Evolutionary conservation across 2,113 vertebrate species (phyloP), one percentile per base, ranked within the genome.

Genomic region (Salvelinus namaycush): DNA sequence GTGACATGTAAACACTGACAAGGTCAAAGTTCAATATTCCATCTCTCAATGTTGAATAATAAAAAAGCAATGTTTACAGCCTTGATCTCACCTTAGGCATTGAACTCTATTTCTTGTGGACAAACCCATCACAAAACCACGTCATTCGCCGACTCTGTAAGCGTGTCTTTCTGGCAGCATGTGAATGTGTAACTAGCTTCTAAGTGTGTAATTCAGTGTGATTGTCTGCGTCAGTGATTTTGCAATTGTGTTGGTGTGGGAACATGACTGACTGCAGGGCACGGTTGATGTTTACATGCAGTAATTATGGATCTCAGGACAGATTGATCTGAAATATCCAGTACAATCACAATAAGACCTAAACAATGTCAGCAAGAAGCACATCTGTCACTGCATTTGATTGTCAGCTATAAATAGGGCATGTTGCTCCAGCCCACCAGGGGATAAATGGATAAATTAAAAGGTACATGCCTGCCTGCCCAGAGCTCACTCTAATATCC

Each of bases 61-160:
- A 44, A 44, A 9, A 44, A 44, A 44, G 9, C 39, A 9, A 39
- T 44, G 39, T 12, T 44, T 44, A 44, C 39, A 44, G 39, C 39
- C 7, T 39, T 39, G 39, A 39, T 39, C 39, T 44, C 39, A 44
- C 39, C 9, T 44, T 44, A 44, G 39, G 9, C 8, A 44, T 44
- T 44, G 9, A 44, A 70, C 83, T 27, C 31, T 71, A 60, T 67
- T 13, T 57, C 80, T 72, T 70, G 74, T 73, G 22, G 34, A 75
- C 67, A 78, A 16, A 60, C 70, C 57, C 22, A 51, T 78, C 60
- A 67, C 57, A n/a, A 70, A 65, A 27, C 16, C 66, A 22, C 48
- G 24, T 13, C 34, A 39, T 44, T 34, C 4, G 20, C 57, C 1
- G 18, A 12, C 9, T 12, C 39, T 72, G 49, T 24, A 29, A 57